A percentile compares a stretch with the other conserved stretches of the same genome.
These are phyloP conservation scores for Cistogaster globosa DNA, from an alignment of 2,888 invertebrate species.

Conservation along the genomic window DNA sequence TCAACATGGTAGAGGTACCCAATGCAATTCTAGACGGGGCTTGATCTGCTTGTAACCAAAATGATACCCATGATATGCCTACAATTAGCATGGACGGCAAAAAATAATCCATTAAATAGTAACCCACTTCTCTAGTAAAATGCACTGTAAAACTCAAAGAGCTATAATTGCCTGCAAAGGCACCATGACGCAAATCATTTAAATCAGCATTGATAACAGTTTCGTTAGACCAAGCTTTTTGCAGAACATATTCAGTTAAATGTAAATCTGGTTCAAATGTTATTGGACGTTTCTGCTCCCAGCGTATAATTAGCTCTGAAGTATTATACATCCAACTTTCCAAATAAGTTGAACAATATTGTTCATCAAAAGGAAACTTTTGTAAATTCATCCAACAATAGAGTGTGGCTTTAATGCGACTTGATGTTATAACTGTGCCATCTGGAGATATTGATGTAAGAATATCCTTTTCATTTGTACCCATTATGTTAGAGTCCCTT, in stretches of 20 bases:
- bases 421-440: conserved; percentile 91
- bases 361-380: conserved; percentile 94
- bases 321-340: conserved; percentile 94
- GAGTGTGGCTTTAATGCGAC: conserved; percentile 90
- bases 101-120: conserved; percentile 94
- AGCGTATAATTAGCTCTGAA: conserved; percentile 88
- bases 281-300: conserved; percentile 90
- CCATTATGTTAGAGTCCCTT: conserved; percentile 88
- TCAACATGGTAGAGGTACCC: conserved; percentile 93
- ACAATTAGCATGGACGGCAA: conserved; percentile 94
- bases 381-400: conserved; percentile 94
- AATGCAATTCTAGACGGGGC: conserved; percentile 91
- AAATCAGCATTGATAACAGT: conserved; percentile 88
- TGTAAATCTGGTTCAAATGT: conserved; percentile 90
- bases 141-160: conserved; percentile 91
- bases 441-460: conserved; percentile 90
- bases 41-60: conserved; percentile 94
- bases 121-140: conserved; percentile 91
- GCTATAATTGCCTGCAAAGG: conserved; percentile 92
- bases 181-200: conserved; percentile 88
- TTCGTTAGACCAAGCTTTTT: conserved; percentile 88
- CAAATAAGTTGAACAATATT: conserved; percentile 90
- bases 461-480: conserved; percentile 90
- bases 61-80: conserved; percentile 94
- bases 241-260: conserved; percentile 90